Evolutionary conservation across 2,888 invertebrate species (phyloP), one percentile per base, ranked within the genome.

Genomic region (Trilocha varians): DNA sequence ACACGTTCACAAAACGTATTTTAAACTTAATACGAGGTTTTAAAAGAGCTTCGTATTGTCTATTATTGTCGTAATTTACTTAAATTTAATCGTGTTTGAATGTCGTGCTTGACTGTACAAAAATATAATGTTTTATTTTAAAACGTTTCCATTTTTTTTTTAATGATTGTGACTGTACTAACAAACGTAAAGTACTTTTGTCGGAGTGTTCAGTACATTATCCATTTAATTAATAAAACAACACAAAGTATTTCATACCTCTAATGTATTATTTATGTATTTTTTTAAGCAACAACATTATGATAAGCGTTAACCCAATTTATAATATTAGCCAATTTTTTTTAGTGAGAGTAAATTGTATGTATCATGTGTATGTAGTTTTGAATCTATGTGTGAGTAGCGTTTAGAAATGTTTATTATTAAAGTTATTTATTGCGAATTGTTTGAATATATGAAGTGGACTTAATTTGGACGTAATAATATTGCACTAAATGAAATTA

Each of bases 241-340:
- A 57, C 50, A 56, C 52, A 51, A 57, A 60, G 55, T 62, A 60
- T 57, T 55, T 51, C 49, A 56, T 57, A 53, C 43, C 50, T 53
- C 49, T 50, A 39, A 52, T 51, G 44, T 52, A 49, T 46, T 46
- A 47, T 50, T 46, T 42, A 39, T 38, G 41, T 45, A 47, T 39
- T 41, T 38, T 42, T 45, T 14, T 44, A 15, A 8, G 32, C 34
- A 25, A 13, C 37, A 40, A 37, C 37, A 9, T 34, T 17, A 16
- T 14, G 14, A 33, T 16, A 16, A 39, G 16, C n/a, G 34, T 32
- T n/a, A 3, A 25, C 5, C 42, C 39, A 40, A 15, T 8, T 42
- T 25, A 25, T 2, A 11, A 25, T 9, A 16, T 44, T 34, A 39
- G 40, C 41, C 2, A 25, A 25, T 25, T 25, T n/a, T n/a, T n/a